phyloP scores from a whole-genome alignment of 2,888 invertebrate genomes.

The Phengaris arion region DNA sequence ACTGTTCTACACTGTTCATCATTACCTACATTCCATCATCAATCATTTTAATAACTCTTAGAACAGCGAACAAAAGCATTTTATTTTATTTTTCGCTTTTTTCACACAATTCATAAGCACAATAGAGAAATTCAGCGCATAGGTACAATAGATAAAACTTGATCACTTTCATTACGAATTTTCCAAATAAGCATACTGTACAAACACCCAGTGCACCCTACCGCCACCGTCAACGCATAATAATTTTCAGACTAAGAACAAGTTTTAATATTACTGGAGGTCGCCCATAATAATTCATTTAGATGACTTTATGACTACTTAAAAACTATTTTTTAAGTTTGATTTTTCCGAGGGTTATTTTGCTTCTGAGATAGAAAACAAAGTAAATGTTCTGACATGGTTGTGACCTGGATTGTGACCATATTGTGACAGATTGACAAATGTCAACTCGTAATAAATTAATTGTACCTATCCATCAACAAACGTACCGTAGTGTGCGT shows the following conservation, averaged over 20 bases:
- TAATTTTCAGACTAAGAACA: background rate
- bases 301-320: too few relatives aligned
- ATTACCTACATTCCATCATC: slow-evolving; percentile 7
- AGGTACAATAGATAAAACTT: slow-evolving; percentile 4
- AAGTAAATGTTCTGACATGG: too few relatives aligned
- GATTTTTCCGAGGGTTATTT: too few relatives aligned
- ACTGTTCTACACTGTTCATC: slow-evolving; percentile 1
- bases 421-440: too few relatives aligned
- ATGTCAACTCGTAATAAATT: too few relatives aligned
- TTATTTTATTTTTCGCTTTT: background rate
- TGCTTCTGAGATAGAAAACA: too few relatives aligned
- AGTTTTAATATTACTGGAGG: too few relatives aligned
- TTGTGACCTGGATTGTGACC: too few relatives aligned
- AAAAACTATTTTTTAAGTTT: too few relatives aligned
- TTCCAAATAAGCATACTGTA: background rate
- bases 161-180: background rate
- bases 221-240: background rate
- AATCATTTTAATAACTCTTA: slow-evolving; percentile 2
- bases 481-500: too few relatives aligned
- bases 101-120: background rate
- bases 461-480: too few relatives aligned
- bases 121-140: background rate
- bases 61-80: background rate
- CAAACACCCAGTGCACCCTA: background rate
- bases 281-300: too few relatives aligned